These are phyloP conservation scores for Patella depressa DNA, from an alignment of 2,888 invertebrate species.

Conservation along the genomic window DNA sequence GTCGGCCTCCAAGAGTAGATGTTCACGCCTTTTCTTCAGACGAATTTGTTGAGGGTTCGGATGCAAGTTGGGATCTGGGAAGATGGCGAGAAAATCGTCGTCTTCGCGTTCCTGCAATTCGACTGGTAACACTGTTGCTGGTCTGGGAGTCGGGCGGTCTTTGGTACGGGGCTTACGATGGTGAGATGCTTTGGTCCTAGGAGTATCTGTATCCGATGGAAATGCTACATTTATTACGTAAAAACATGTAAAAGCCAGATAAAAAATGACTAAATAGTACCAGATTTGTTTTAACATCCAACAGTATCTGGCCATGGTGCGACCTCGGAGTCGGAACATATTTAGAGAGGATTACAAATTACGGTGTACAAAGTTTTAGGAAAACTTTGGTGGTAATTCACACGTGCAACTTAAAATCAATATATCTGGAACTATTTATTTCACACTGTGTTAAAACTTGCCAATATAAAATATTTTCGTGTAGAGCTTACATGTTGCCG, in stretches of 20 bases:
- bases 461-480: too few species aligned
- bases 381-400: too few species aligned
- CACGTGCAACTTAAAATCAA: too few species aligned
- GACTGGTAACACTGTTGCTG: neutral
- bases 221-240: neutral
- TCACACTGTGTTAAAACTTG: too few species aligned
- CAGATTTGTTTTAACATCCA: neutral
- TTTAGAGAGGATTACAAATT: too few species aligned
- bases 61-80: neutral
- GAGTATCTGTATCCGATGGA: neutral
- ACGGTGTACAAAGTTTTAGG: too few species aligned
- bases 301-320: neutral
- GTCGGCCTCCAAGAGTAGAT: neutral
- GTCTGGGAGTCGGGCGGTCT: neutral
- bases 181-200: neutral
- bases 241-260: neutral
- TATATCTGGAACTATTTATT: too few species aligned
- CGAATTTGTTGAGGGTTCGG: neutral
- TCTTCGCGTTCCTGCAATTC: neutral
- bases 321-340: neutral
- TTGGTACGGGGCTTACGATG: neutral
- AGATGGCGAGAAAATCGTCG: neutral
- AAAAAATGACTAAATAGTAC: neutral
- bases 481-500: too few species aligned
- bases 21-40: neutral